Conservation (phyloP, 1,140 invertebrate genomes). For the Hyposmocoma kahamanoa region DNA sequence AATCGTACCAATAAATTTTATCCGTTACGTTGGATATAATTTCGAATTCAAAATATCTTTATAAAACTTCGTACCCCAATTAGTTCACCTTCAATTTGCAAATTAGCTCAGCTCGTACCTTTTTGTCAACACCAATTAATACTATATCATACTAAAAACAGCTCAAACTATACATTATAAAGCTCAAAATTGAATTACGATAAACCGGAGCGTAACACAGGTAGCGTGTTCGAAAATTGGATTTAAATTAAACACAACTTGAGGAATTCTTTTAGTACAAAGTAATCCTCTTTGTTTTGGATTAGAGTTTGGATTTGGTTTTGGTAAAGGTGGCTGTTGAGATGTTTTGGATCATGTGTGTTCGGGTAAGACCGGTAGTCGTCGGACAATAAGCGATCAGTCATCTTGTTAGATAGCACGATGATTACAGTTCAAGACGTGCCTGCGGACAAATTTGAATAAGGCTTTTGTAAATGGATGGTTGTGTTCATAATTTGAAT, state of each 20-base stretch:
- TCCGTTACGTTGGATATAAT: too few relatives aligned
- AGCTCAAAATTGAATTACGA: background rate
- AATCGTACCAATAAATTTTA: too few relatives aligned
- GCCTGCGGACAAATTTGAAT: constrained; percentile 51
- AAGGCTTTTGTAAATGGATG: background rate
- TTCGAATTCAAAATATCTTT: too few relatives aligned
- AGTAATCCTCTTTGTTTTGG: background rate
- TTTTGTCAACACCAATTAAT: too few relatives aligned
- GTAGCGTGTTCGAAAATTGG: background rate
- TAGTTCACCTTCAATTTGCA: background rate
- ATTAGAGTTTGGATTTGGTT: background rate
- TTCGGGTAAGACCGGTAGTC: constrained; percentile 55
- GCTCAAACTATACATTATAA: background rate
- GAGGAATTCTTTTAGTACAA: background rate
- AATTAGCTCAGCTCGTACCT: too few relatives aligned
- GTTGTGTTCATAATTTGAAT: background rate
- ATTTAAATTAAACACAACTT: background rate
- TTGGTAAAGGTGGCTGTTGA: background rate
- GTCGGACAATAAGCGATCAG: constrained; percentile 62
- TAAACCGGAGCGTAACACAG: background rate
- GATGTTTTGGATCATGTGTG: background rate
- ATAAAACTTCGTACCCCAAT: too few relatives aligned
- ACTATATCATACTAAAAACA: background rate
- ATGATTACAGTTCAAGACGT: constrained; percentile 46
- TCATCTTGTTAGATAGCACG: constrained; percentile 53